A percentile compares a stretch with the other conserved stretches of the same genome.
Evolutionary conservation across 2,888 invertebrate genomes (phyloP).

Genomic region (Agrenia bidenticulata): DNA sequence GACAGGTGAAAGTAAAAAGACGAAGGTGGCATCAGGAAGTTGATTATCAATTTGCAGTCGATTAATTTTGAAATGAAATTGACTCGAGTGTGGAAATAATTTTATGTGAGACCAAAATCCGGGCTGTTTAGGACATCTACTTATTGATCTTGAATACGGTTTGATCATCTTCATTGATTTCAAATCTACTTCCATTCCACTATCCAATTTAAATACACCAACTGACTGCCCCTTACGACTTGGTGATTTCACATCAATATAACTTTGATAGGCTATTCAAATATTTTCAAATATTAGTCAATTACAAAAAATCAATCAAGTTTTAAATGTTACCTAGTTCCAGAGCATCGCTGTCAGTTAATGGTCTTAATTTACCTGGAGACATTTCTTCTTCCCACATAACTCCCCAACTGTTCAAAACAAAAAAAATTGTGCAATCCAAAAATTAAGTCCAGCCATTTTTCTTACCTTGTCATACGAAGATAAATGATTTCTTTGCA

Average conservation of each 20-base stretch:
- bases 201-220: conserved; percentile 59
- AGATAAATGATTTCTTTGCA: conserved; percentile 77
- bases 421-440: conserved; percentile 12
- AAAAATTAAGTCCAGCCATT: neutral
- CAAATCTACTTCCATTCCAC: conserved; percentile 75
- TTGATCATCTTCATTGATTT: conserved; percentile 67
- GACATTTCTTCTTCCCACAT: conserved; percentile 88
- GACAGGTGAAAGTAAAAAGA: conserved; percentile 89
- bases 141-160: conserved; percentile 67
- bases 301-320: neutral
- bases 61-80: conserved; percentile 85
- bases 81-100: conserved; percentile 78
- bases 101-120: conserved; percentile 88
- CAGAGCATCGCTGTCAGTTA: neutral
- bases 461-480: conserved; percentile 71
- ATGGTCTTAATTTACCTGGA: conserved; percentile 58
- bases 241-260: too few relatives aligned
- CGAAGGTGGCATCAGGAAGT: conserved; percentile 86
- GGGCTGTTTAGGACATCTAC: conserved; percentile 74
- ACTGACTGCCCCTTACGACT: too few relatives aligned
- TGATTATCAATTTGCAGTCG: conserved; percentile 92
- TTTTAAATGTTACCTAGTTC: neutral
- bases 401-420: conserved; percentile 71
- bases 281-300: too few relatives aligned
- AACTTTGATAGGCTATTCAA: too few relatives aligned